Percentiles rank a stretch among this genome's conserved stretches.
Evolutionary conservation across 2,113 vertebrate species (phyloP).

Genomic region (Callopanchax toddi): DNA sequence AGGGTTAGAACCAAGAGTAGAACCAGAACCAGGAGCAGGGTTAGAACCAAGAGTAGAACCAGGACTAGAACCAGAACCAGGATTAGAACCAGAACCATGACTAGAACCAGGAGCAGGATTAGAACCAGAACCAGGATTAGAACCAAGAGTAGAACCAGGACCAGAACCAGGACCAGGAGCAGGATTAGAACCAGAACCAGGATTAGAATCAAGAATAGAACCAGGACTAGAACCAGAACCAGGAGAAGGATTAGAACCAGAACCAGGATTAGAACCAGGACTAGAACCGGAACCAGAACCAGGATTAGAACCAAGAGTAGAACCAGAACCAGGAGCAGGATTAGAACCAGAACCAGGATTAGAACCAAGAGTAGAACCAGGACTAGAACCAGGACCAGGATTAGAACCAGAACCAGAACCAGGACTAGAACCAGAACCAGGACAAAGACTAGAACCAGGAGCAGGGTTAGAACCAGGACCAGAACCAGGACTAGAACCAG

Average conservation of each 20-base stretch:
- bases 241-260: neutral
- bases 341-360: too few relatives aligned
- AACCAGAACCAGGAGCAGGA: neutral
- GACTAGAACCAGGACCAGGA: neutral
- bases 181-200: too few relatives aligned
- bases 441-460: neutral
- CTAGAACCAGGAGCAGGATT: too few relatives aligned
- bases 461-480: constrained; percentile 79
- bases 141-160: too few relatives aligned
- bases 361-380: too few relatives aligned
- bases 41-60: constrained; percentile 81
- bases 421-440: too few relatives aligned
- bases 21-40: neutral
- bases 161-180: constrained; percentile 68
- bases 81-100: too few relatives aligned
- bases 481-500: neutral
- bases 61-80: constrained; percentile 47
- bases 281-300: too few relatives aligned
- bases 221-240: constrained; percentile 69
- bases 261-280: neutral
- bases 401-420: neutral
- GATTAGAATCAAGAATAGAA: too few relatives aligned
- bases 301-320: constrained; percentile 44
- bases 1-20: too few relatives aligned
- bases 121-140: neutral